Percentiles rank a stretch among this genome's conserved stretches.
These are phyloP conservation scores for Melopsittacus undulatus DNA, from an alignment of 2,797 vertebrate genomes.

Conservation along the genomic window DNA sequence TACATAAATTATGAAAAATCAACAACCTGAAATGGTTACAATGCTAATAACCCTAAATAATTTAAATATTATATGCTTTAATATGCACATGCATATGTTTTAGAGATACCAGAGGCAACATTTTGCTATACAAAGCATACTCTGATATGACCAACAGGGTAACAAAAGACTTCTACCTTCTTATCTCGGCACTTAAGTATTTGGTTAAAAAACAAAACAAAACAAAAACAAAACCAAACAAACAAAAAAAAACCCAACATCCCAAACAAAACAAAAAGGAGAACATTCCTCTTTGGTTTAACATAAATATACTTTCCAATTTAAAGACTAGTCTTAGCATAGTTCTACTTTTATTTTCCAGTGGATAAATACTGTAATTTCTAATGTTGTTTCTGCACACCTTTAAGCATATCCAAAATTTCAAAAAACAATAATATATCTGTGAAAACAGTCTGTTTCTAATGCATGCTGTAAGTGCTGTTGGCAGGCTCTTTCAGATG, in stretches of 20 bases:
- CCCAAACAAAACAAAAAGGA: not conserved
- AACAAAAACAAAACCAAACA: not conserved
- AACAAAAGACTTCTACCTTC: not conserved
- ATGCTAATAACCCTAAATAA: not conserved
- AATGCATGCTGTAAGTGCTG: not conserved
- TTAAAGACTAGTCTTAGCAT: not conserved
- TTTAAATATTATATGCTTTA: not conserved
- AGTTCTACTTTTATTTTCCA: not conserved
- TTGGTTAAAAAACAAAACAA: not conserved
- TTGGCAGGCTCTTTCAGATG: not conserved
- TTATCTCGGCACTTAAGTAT: not conserved
- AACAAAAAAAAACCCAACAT: no score
- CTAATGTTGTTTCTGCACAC: not conserved
- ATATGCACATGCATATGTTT: not conserved
- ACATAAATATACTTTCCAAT: not conserved
- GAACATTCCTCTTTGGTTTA: not conserved
- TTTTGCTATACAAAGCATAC: not conserved
- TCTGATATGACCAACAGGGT: not conserved
- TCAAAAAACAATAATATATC: not conserved
- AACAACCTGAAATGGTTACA: not conserved
- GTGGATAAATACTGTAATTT: not conserved
- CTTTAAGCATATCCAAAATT: not conserved
- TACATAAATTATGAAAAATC: not conserved
- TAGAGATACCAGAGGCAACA: not conserved
- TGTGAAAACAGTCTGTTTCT: not conserved